Conservation (phyloP, 1,140 invertebrate species). For the Diuraphis noxia region DNA sequence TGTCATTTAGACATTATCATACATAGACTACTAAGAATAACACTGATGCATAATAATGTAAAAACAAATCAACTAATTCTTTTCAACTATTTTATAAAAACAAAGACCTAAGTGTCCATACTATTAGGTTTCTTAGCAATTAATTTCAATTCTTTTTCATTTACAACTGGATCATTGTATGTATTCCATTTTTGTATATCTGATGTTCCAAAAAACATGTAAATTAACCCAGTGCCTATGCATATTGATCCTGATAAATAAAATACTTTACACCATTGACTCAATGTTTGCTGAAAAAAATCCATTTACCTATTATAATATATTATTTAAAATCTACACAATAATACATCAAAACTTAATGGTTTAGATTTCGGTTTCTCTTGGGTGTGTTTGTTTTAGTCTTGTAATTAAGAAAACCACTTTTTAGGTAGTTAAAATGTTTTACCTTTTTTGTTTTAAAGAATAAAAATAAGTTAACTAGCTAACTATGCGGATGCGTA, state of each 20-base stretch:
- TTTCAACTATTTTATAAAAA: neutral
- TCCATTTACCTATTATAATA: neutral
- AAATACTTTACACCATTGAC: constrained; percentile 70
- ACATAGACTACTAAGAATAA: neutral
- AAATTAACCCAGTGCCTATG: constrained; percentile 63
- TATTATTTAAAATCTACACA: neutral
- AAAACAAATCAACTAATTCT: neutral
- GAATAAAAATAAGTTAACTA: no score
- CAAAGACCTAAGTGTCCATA: neutral
- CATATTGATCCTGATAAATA: constrained; percentile 65
- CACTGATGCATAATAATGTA: neutral
- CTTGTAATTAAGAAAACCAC: no score
- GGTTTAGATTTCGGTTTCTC: neutral
- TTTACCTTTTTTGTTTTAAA: no score
- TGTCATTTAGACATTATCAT: neutral
- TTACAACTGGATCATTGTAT: neutral
- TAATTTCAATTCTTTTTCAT: constrained; percentile 40
- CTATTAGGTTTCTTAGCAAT: neutral
- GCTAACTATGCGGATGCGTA: no score
- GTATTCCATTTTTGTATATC: constrained; percentile 69
- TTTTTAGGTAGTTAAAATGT: no score
- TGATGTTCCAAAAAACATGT: constrained; percentile 66
- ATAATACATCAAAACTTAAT: neutral
- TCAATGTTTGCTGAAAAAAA: constrained; percentile 67
- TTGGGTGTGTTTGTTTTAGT: neutral